Percentiles rank a stretch among this genome's conserved stretches.
Evolutionary conservation across 2,888 invertebrate genomes (phyloP).

Genomic region (Galerucella nymphaeae): DNA sequence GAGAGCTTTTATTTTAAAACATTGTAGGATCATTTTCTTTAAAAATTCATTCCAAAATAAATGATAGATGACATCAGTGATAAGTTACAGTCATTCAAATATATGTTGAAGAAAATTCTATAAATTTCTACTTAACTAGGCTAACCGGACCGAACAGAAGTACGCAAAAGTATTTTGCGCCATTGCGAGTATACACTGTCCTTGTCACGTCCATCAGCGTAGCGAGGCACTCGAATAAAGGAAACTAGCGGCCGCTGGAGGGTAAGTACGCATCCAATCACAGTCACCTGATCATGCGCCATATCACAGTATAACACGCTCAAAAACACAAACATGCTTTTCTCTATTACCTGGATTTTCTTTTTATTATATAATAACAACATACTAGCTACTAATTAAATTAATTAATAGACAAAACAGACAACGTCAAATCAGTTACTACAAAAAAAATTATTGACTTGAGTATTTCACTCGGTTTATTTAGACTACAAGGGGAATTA

Average conservation of each 20-base stretch:
- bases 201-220: constrained; percentile 63
- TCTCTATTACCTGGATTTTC: constrained; percentile 32
- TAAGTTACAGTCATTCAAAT: constrained; percentile 54
- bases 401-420: neutral
- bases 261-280: constrained; percentile 64
- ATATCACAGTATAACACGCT: constrained; percentile 66
- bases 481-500: neutral
- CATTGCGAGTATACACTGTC: constrained; percentile 59
- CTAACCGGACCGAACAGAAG: constrained; percentile 57
- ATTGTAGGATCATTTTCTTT: neutral
- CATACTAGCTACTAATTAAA: constrained; percentile 29
- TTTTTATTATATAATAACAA: constrained; percentile 26
- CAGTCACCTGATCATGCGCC: constrained; percentile 66
- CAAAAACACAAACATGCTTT: constrained; percentile 59
- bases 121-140: constrained; percentile 60
- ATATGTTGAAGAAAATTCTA: constrained; percentile 54
- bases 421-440: constrained; percentile 1
- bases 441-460: neutral
- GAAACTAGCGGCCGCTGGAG: constrained; percentile 65
- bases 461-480: too few relatives aligned
- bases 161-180: constrained; percentile 50
- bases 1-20: neutral
- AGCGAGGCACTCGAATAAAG: constrained; percentile 65
- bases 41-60: constrained; percentile 18
- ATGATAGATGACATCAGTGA: constrained; percentile 32